Base-by-base conservation (phyloP, 2,888 invertebrate species). In the Odontocolon sp. region DNA sequence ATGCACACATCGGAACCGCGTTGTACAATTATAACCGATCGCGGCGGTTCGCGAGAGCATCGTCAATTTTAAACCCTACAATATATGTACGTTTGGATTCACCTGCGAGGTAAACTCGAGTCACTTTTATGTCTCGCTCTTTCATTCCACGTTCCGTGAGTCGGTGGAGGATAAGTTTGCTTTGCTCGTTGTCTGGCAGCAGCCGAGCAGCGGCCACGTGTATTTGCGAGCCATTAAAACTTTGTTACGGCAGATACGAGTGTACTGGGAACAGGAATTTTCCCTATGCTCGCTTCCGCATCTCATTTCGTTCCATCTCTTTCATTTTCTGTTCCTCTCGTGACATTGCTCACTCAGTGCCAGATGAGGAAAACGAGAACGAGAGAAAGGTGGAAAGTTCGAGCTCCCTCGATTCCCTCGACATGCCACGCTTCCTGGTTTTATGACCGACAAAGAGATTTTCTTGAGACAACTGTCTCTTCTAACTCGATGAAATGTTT, bases 181-280 rank as follows among this genome's bases (percentile, higher is more conserved):
- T 82, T n/a, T 80, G 71, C 73, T 69, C 72, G 77, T 71, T 68
- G 68, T 50, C 72, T 63, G 63, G 23, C 67, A 38, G 38, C 16
- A 23, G 23, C 47, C 54, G 23, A 45, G 42, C 45, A 33, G 28
- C 36, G 23, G 9, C 47, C 28, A 16, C 74, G 72, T 74, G 77
- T 81, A 81, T 83, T 82, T 81, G 79, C 78, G 79, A 80, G 80
- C 81, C 83, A 83, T 83, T 83, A 84, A 84, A 84, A 84, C 82
- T 83, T 84, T 83, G 82, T 77, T 77, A 77, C 77, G 68, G 72
- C 54, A 68, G 71, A 57, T 67, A 67, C 75, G 66, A 66, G 57
- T 72, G 54, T 63, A 68, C 67, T 47, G 59, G 68, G 63, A 72
- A 72, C 67, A 77, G 67, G 56, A 72, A 68, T 66, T 66, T 66